These are phyloP conservation scores for Aelia acuminata DNA, from an alignment of 2,888 invertebrate species.

Conservation along the genomic window DNA sequence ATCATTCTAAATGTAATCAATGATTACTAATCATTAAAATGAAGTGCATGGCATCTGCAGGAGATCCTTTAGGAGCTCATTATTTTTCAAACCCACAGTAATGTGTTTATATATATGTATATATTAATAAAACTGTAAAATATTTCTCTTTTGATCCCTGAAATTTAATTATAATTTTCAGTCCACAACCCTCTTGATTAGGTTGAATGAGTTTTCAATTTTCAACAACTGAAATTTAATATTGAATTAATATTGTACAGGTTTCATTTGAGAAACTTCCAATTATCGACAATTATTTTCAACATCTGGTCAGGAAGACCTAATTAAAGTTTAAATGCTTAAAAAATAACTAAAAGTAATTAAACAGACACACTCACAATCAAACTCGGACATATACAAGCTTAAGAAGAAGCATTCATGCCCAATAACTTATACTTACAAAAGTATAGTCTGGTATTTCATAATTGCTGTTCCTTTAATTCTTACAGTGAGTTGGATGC, in stretches of 20 bases:
- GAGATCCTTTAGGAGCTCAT: no score
- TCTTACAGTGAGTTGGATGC: conserved; percentile 42
- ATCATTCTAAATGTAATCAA: not conserved
- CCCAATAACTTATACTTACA: conserved; percentile 3
- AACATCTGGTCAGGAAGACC: conserved; percentile 4
- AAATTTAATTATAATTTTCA: not conserved
- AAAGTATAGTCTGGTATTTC: conserved; percentile 15
- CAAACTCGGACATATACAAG: not conserved
- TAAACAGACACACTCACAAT: not conserved
- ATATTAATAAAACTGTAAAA: not conserved
- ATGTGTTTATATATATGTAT: not conserved
- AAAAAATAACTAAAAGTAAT: not conserved
- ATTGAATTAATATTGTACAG: not conserved
- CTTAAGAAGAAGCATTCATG: not conserved
- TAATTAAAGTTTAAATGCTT: not conserved
- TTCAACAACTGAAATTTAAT: not conserved
- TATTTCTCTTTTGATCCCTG: not conserved
- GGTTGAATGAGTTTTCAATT: not conserved
- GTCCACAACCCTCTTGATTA: not conserved
- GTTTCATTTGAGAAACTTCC: not conserved
- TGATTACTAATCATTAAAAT: no score
- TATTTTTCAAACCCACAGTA: no score
- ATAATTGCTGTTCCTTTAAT: conserved; percentile 40
- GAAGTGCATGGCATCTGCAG: not conserved
- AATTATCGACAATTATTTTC: not conserved